A percentile compares a stretch with the other conserved stretches of the same genome.
phyloP scores from a whole-genome alignment of 1,140 invertebrate species.

The Zaprionus camerounensis region DNA sequence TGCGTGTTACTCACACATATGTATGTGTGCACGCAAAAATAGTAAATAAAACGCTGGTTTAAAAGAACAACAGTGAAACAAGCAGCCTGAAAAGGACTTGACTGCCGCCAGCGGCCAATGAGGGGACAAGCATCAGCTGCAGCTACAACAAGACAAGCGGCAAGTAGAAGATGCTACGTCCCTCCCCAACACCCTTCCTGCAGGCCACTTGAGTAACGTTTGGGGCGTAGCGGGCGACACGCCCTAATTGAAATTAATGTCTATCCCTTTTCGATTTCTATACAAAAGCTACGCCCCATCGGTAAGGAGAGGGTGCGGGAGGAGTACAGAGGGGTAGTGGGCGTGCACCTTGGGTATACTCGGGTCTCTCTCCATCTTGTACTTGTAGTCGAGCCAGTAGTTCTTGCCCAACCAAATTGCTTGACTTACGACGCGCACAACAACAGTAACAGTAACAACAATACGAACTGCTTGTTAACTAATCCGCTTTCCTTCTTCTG shows the following conservation, averaged over 20 bases:
- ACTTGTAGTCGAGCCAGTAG: constrained; percentile 38
- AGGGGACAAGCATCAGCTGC: constrained; percentile 39
- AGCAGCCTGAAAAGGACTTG: constrained; percentile 20
- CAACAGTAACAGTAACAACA: too few relatives aligned
- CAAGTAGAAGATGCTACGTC: constrained; percentile 24
- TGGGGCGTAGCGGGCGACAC: constrained; percentile 51
- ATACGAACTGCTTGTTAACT: constrained; percentile 57
- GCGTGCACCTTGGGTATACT: constrained; percentile 1
- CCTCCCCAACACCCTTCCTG: neutral
- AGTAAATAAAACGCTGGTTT: constrained; percentile 59
- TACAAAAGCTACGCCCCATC: constrained; percentile 20
- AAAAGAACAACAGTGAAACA: constrained; percentile 51
- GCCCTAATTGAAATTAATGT: constrained; percentile 81
- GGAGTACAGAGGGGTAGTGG: neutral
- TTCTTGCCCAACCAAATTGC: constrained; percentile 46
- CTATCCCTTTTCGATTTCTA: constrained; percentile 74
- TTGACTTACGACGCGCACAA: constrained; percentile 40
- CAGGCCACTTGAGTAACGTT: constrained; percentile 38
- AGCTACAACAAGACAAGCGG: constrained; percentile 21
- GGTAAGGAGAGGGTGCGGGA: neutral
- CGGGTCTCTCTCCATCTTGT: constrained; percentile 20
- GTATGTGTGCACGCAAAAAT: constrained; percentile 51
- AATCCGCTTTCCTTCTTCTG: constrained; percentile 37
- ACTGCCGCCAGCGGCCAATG: constrained; percentile 5
- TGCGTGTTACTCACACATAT: constrained; percentile 35